These are phyloP conservation scores for Ecdyonurus torrentis DNA, from an alignment of 2,888 invertebrate species.

Conservation along the genomic window DNA sequence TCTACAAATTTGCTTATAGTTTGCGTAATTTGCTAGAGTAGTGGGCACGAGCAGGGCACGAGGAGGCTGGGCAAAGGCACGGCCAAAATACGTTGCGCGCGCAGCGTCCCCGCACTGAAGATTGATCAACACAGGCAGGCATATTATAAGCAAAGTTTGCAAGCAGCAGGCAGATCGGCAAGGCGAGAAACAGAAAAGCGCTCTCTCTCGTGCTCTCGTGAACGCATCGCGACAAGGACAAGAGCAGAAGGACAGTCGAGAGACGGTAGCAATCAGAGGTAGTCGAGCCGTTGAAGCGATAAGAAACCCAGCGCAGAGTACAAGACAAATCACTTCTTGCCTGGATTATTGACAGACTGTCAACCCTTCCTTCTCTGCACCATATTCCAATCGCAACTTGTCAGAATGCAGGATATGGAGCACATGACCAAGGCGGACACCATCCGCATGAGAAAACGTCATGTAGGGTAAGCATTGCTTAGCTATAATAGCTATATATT, in stretches of 20 bases:
- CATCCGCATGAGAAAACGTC: constrained; percentile 58
- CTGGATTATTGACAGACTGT: background rate
- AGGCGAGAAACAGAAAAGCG: too few relatives aligned
- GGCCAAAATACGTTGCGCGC: too few relatives aligned
- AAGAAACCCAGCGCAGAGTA: background rate
- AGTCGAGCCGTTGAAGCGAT: background rate
- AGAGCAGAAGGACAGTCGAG: background rate
- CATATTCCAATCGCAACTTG: background rate
- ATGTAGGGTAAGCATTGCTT: constrained; percentile 53
- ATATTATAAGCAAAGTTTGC: too few relatives aligned
- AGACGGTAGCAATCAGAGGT: background rate
- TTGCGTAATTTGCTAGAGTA: too few relatives aligned
- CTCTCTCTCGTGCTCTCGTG: too few relatives aligned
- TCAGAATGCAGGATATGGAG: constrained; percentile 30
- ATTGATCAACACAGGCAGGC: too few relatives aligned
- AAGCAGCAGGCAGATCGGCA: background rate
- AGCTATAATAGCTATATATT: too few relatives aligned
- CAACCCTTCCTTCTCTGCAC: background rate
- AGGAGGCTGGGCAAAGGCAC: too few relatives aligned
- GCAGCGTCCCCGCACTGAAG: too few relatives aligned
- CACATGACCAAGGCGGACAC: constrained; percentile 66
- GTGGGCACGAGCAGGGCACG: too few relatives aligned
- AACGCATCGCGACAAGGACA: too few relatives aligned
- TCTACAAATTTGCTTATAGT: too few relatives aligned
- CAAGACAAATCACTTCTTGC: background rate